phyloP scores from a whole-genome alignment of 2,113 vertebrate species.

The Nesoenas mayeri region DNA sequence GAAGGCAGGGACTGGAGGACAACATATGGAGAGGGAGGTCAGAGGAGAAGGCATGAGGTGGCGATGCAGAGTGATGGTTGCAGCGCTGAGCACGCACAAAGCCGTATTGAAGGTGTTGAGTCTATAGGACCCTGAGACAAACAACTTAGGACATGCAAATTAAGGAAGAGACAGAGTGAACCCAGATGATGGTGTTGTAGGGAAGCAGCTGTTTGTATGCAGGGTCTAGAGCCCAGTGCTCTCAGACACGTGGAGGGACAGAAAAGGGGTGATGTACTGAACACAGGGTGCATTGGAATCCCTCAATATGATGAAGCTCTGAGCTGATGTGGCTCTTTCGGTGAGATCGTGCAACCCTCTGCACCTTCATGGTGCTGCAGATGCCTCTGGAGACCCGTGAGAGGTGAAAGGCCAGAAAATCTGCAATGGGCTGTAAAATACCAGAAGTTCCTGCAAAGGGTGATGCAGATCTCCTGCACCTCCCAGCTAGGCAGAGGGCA shows the following conservation, averaged over 20 bases:
- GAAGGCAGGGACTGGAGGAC: neutral
- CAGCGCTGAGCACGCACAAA: neutral
- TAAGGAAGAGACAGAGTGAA: neutral
- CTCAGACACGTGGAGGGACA: neutral
- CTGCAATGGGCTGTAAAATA: neutral
- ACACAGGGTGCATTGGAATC: too few relatives aligned
- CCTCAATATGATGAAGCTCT: neutral
- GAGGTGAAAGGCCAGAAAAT: neutral
- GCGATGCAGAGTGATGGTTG: neutral
- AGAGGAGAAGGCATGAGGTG: neutral
- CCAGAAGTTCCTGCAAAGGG: neutral
- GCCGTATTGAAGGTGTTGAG: neutral
- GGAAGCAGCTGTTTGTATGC: fast-evolving
- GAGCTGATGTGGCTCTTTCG: neutral
- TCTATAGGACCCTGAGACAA: neutral
- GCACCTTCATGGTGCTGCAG: neutral
- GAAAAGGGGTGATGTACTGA: neutral
- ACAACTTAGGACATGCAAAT: neutral
- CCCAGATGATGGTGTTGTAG: neutral
- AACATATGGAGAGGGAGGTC: neutral
- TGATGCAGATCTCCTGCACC: neutral
- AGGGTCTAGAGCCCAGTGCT: neutral
- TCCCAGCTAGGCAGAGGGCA: neutral
- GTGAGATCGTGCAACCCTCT: neutral
- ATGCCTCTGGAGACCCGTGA: neutral